Evolutionary conservation across 2,888 invertebrate species (phyloP).

Genomic region (Erebia aethiops): DNA sequence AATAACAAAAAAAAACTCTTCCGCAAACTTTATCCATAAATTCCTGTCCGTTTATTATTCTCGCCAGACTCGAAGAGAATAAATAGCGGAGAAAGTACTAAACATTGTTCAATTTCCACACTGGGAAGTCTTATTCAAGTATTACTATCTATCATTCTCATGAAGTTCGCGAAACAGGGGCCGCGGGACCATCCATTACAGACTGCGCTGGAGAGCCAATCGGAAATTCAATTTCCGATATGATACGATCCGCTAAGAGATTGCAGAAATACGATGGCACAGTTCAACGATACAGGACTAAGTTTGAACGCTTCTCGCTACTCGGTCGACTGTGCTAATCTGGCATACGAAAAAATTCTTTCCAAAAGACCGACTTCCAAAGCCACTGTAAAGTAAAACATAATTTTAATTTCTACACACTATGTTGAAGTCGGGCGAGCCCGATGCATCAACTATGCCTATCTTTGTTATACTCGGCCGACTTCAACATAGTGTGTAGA

Average conservation of each 20-base stretch:
- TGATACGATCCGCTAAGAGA: constrained; percentile 71
- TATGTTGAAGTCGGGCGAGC: too few relatives aligned
- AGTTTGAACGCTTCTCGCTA: constrained; percentile 42
- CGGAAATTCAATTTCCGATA: constrained; percentile 79
- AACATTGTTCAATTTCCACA: constrained; percentile 53
- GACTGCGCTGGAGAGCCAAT: constrained; percentile 61
- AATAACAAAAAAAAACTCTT: constrained; percentile 25
- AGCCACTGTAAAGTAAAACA: too few relatives aligned
- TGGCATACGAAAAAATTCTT: too few relatives aligned
- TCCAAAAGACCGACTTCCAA: too few relatives aligned
- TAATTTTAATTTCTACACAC: too few relatives aligned
- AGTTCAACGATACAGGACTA: constrained; percentile 48
- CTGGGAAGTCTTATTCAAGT: constrained; percentile 47
- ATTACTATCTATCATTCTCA: constrained; percentile 62
- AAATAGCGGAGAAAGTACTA: constrained; percentile 25
- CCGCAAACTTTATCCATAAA: constrained; percentile 27
- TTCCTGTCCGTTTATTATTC: constrained; percentile 29
- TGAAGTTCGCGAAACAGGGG: constrained; percentile 56
- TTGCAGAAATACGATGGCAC: constrained; percentile 63
- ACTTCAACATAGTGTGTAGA: too few relatives aligned
- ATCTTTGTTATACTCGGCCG: too few relatives aligned
- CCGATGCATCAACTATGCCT: too few relatives aligned
- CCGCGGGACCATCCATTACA: constrained; percentile 62
- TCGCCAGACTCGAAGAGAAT: constrained; percentile 23
- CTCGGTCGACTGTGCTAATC: constrained; percentile 34